Percentiles rank a stretch among this genome's conserved stretches.
Conservation (phyloP, 2,888 invertebrate species). For the Keiferia lycopersicella region DNA sequence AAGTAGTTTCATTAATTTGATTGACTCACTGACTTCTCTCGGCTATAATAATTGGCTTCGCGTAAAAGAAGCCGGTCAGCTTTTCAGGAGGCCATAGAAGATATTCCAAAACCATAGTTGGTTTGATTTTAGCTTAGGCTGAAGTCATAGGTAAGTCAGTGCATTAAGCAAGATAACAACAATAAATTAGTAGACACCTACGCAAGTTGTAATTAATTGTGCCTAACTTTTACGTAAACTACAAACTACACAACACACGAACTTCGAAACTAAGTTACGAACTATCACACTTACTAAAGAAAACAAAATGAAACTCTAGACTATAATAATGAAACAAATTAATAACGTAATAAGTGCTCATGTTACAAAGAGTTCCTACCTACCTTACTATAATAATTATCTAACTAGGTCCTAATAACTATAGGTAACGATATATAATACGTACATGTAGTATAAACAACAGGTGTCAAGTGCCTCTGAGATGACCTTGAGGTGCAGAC, state of each 20-base stretch:
- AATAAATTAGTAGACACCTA: too few species aligned
- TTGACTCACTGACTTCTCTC: too few species aligned
- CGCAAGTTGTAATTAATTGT: too few species aligned
- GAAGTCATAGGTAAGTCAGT: too few species aligned
- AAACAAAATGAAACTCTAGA: neutral
- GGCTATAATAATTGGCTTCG: too few species aligned
- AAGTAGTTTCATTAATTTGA: too few species aligned
- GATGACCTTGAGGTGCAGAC: constrained; percentile 66
- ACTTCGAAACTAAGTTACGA: neutral
- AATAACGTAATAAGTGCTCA: neutral
- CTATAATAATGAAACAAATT: constrained; percentile 1
- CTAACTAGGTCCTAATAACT: neutral
- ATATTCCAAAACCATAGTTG: too few species aligned
- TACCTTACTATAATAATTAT: neutral
- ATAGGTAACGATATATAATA: constrained; percentile 38
- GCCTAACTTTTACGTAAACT: too few species aligned
- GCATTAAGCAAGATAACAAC: too few species aligned
- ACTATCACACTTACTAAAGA: neutral
- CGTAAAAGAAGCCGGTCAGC: too few species aligned
- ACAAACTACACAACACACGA: neutral
- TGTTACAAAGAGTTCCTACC: neutral
- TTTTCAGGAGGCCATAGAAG: too few species aligned
- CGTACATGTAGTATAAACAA: constrained; percentile 68
- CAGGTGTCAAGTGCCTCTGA: constrained; percentile 69
- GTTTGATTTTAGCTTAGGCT: too few species aligned